Evolutionary conservation across 2,888 invertebrate genomes (phyloP), one percentile per base, ranked within the genome.

Genomic region (Drosophila prostipennis): DNA sequence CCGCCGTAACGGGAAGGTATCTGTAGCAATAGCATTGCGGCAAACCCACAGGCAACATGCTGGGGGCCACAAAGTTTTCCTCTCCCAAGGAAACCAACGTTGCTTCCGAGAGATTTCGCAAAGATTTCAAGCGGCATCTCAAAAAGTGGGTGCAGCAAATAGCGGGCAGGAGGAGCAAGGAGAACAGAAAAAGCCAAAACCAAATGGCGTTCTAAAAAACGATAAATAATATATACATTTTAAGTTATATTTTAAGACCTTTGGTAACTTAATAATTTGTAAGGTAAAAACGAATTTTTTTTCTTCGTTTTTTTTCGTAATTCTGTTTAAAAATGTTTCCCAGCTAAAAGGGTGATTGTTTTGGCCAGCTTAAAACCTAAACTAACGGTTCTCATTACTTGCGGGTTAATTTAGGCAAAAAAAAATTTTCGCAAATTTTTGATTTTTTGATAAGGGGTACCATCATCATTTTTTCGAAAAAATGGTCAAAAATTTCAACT

Each of bases 181-280:
- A 93, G 90, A 96, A 96, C 95, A 96, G 96, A 72, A 96, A 94
- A 74, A 98, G 93, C 72, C 97, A 96, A 87, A 96, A 95, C 98
- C 98, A 98, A 92, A 96, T 97, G 54, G 97, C 98, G 93, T 98
- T 97, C 97, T 97, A 10, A 4, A 14, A 92, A 42, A n/a, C 8
- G 4, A 43, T 8, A 23, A 14, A 40, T 16, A 10, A 16, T 5
- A 8, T 2, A 5, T 40, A 16, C 8, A 16, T 10, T 16, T 10
- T 40, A 14, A 34, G 10, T 10, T 0, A 34, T 4, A 1, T 34
- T 5, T 11, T 13, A 34, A 34, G 13, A 34, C 11, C 11, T 13
- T 29, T 7, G 7, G 7, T 29, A 29, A 29, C 26, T 26, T 26
- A 26, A 26, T 5, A 26, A 26, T 26, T 26, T 4, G 2, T 26